Base-by-base conservation (phyloP, 2,888 invertebrate species). In the Diadegma fenestrale region DNA sequence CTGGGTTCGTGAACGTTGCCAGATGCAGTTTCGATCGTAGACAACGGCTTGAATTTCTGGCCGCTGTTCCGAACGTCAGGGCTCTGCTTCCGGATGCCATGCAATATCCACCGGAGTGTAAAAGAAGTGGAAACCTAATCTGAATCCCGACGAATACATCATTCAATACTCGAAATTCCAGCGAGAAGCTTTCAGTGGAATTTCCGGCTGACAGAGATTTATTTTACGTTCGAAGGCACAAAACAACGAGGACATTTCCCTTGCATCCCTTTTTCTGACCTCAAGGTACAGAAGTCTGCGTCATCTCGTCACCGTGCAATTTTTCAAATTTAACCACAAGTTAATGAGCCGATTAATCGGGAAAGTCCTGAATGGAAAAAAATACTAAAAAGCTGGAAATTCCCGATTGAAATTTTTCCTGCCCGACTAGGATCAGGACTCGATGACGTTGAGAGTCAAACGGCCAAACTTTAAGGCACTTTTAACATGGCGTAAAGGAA, bases 71-170 rank as follows among this genome's bases (percentile, higher is more conserved):
- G 12, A 7, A 61, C 19, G 26, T 58, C 12, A 69, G 26, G 43
- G 22, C 58, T n/a, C 58, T 68, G 68, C 61, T 73, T 22, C 61
- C 61, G 22, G 37, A 71, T 81, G 66, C 66, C 61, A 48, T 63
- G 69, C 37, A 63, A 76, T 51, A 22, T 69, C 61, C 69, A 10
- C 30, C 19, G 41, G 68, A 77, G 64, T 4, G 33, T 41, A 58
- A 64, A 64, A 71, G 51, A 26, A 71, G n/a, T 51, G 30, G 5
- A 51, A 61, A 63, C 69, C 61, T 51, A 68, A 63, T 61, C 43
- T 33, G 64, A 82, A 82, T 77, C 82, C 71, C 12, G 41, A 71
- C 63, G 71, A 69, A 77, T 68, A 54, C 63, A 61, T 41, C 71
- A 54, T 26, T 72, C 79, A 63, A 72, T 41, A 37, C 71, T 63